Base-by-base conservation (phyloP, 2,113 vertebrate genomes). In the Bothrops jararaca region DNA sequence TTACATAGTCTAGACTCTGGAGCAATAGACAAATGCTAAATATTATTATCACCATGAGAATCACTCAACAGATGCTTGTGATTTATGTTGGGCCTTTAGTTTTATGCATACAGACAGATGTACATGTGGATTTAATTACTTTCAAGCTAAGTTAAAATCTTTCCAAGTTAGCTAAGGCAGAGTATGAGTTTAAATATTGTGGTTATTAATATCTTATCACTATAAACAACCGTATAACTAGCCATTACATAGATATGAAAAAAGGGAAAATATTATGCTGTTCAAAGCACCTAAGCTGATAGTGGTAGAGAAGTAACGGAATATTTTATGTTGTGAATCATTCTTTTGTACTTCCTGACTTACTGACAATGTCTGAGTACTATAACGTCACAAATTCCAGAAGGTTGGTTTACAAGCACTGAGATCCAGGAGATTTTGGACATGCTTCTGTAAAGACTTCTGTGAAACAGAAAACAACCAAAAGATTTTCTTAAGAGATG, bases 361-460 rank as follows among this genome's bases (percentile, higher is more conserved):
- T 85, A 34, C 20, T 50, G 80, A 53, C n/a, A 64, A n/a, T 57
- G 53, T 85, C 80, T 64, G n/a, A 48, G 45, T n/a, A 26, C 22
- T 39, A 48, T 69, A 45, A 86, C n/a, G 22, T 90, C 52, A 60
- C 53, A 89, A 91, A 15, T 89, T 74, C 52, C 88, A 74, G 74
- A 94, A 89, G 48, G 92, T 50, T 89, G 94, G 53, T 85, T 94
- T 86, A 69, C 24, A 90, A 89, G 87, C 45, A 4, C 88, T 91
- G n/a, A 91, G 91, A 92, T 89, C 23, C 23, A 89, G 48, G 52
- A 12, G 91, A 6, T 93, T 93, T 88, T 53, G 88, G 86, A 86
- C 58, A 48, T 88, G 91, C 45, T 94, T 94, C 52, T 86, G 88
- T 86, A 95, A 91, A 88, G 60, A 54, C 88, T 90, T 90, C 34